A percentile compares a stretch with the other conserved stretches of the same genome.
Evolutionary conservation across 2,113 vertebrate genomes (phyloP).

Genomic region (Eidolon helvum): DNA sequence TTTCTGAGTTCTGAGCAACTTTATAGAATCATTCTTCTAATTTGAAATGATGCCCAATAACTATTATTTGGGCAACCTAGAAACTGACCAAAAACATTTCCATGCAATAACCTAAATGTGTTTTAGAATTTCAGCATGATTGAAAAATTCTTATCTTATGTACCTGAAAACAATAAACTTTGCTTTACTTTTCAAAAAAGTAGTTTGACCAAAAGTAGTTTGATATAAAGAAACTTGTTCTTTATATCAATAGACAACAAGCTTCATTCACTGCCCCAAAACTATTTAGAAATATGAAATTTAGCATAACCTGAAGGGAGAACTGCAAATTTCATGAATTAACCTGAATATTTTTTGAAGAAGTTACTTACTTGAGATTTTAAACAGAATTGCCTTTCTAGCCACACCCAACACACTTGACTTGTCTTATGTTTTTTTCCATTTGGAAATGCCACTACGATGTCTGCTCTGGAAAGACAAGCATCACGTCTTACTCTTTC

Average conservation of each 20-base stretch:
- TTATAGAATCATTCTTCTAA: not conserved
- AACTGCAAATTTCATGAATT: not conserved
- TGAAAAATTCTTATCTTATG: conserved; percentile 27
- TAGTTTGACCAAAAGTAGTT: not conserved
- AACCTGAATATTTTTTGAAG: not conserved
- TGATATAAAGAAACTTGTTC: too few species aligned
- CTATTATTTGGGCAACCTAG: not conserved
- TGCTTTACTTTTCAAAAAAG: conserved; percentile 5
- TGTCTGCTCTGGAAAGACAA: not conserved
- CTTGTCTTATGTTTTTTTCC: not conserved
- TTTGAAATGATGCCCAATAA: not conserved
- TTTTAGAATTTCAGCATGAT: not conserved
- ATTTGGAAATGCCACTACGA: not conserved
- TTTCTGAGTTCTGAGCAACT: not conserved
- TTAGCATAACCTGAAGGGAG: not conserved
- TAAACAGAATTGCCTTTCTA: not conserved
- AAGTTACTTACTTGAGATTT: not conserved
- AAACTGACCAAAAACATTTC: not conserved
- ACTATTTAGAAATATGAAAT: not conserved
- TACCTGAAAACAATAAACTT: not conserved
- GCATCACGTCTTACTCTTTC: not conserved
- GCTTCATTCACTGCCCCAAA: not conserved
- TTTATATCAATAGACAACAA: not conserved
- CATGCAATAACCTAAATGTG: not conserved
- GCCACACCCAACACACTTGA: not conserved